phyloP scores from a whole-genome alignment of 2,113 vertebrate species.

The Pomatostomus ruficeps region DNA sequence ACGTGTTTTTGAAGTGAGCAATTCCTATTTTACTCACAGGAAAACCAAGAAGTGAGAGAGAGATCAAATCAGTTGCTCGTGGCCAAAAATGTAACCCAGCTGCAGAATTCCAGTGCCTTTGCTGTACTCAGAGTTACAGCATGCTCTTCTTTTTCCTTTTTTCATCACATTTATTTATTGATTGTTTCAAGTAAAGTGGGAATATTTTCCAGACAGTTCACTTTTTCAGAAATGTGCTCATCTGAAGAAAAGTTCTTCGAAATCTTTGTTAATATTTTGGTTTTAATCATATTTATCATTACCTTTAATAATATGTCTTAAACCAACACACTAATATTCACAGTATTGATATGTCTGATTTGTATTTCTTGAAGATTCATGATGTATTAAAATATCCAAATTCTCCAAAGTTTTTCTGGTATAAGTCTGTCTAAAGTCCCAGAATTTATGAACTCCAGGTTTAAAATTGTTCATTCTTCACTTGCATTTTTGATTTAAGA shows the following conservation, averaged over 20 bases:
- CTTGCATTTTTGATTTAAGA: background rate
- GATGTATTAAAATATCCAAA: background rate
- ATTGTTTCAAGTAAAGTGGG: background rate
- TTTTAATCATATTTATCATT: background rate
- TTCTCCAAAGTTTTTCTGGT: background rate
- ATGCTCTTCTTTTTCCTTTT: background rate
- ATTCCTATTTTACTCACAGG: background rate
- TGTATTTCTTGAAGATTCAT: background rate
- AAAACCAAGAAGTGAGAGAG: background rate
- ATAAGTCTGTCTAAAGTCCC: background rate
- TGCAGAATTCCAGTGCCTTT: background rate
- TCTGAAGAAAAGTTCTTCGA: background rate
- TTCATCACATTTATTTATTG: background rate
- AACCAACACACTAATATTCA: background rate
- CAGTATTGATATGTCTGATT: background rate
- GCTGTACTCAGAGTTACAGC: background rate
- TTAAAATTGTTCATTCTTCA: background rate
- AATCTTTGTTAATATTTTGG: background rate
- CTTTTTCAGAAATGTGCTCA: background rate
- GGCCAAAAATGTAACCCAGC: background rate
- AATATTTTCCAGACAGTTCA: background rate
- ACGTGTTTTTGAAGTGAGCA: background rate
- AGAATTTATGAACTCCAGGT: background rate
- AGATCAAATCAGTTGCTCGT: background rate
- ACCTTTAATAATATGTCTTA: background rate